These are phyloP conservation scores for Actias luna DNA, from an alignment of 2,888 invertebrate species.

Conservation along the genomic window DNA sequence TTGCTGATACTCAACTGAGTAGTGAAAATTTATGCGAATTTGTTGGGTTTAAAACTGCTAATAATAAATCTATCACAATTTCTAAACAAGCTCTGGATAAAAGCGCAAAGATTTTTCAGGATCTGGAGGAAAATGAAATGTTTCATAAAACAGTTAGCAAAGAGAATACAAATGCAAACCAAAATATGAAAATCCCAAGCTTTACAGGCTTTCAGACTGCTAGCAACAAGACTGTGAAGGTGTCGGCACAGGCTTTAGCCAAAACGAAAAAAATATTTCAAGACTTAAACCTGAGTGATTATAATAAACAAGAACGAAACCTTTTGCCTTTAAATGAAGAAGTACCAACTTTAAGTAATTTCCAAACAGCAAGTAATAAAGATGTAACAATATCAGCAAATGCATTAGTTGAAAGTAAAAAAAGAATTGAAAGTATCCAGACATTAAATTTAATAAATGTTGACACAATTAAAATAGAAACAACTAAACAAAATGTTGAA, in stretches of 20 bases:
- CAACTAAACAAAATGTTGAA: not conserved
- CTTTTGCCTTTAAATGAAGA: not conserved
- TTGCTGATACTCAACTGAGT: constrained; percentile 14
- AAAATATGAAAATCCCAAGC: constrained; percentile 16
- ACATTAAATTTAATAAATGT: constrained; percentile 1
- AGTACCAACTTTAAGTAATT: constrained; percentile 10
- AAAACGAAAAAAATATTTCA: constrained; percentile 50
- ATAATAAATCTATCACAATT: constrained; percentile 41
- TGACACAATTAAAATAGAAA: constrained; percentile 12
- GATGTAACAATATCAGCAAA: constrained; percentile 42
- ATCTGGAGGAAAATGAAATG: constrained; percentile 29
- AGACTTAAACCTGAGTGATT: constrained; percentile 27
- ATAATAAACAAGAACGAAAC: not conserved
- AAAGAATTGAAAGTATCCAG: constrained; percentile 38
- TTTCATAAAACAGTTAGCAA: not conserved
- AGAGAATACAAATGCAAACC: constrained; percentile 2
- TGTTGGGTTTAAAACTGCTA: constrained; percentile 54
- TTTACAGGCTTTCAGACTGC: constrained; percentile 60
- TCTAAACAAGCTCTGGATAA: constrained; percentile 47
- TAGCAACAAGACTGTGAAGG: constrained; percentile 51
- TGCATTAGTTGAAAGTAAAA: constrained; percentile 37
- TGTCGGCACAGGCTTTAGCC: constrained; percentile 44
- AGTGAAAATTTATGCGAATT: constrained; percentile 16
- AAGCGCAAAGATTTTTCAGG: constrained; percentile 40
- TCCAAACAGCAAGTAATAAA: constrained; percentile 50